These are phyloP conservation scores for Drosophila kokeensis DNA, from an alignment of 2,888 invertebrate genomes.

Conservation along the genomic window DNA sequence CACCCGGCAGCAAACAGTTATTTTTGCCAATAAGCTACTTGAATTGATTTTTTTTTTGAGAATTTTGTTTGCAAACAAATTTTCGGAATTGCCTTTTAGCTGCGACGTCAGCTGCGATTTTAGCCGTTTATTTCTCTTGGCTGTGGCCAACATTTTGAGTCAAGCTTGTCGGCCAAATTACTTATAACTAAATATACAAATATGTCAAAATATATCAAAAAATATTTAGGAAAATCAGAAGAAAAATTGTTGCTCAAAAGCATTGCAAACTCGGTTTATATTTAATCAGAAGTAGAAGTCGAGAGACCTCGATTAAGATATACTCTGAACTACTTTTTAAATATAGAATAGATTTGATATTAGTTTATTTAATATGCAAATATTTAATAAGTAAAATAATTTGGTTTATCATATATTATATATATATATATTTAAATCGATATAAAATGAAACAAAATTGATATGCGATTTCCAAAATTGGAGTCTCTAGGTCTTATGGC, in stretches of 20 bases:
- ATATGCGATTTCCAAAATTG: too few species aligned
- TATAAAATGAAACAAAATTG: too few species aligned
- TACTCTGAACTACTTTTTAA: not conserved
- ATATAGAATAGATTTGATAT: not conserved
- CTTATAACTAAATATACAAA: not conserved
- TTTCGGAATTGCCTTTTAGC: conserved; percentile 58
- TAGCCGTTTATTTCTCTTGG: conserved; percentile 25
- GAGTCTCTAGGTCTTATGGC: too few species aligned
- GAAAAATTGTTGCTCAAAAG: not conserved
- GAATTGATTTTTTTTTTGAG: conserved; percentile 47
- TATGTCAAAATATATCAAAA: not conserved
- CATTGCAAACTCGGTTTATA: not conserved
- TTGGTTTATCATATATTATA: too few species aligned
- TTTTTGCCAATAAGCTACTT: conserved; percentile 34
- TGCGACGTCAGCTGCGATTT: conserved; percentile 70
- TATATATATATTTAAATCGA: too few species aligned
- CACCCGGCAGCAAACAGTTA: conserved; percentile 3
- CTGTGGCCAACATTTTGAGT: not conserved
- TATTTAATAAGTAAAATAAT: too few species aligned
- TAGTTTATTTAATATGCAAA: not conserved
- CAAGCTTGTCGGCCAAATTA: not conserved
- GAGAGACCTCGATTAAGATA: not conserved
- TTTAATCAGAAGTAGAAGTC: not conserved
- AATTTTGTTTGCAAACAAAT: conserved; percentile 43
- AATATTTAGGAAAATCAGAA: not conserved